phyloP scores from a whole-genome alignment of 1,140 invertebrate species.

The Adelges cooleyi region DNA sequence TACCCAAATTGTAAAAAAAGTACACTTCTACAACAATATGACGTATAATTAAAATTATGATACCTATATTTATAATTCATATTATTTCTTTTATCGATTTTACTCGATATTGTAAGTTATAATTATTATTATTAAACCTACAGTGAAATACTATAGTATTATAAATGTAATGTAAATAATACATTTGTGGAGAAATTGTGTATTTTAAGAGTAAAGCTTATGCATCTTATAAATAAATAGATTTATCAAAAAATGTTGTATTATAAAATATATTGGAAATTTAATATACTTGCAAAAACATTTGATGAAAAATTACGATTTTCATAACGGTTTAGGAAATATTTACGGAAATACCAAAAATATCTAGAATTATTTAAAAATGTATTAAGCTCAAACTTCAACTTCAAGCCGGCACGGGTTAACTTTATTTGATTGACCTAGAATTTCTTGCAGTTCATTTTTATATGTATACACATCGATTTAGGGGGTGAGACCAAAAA shows the following conservation, averaged over 20 bases:
- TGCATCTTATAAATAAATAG: background rate
- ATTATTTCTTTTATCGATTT: background rate
- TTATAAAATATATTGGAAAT: background rate
- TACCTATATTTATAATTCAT: background rate
- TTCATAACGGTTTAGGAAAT: too few relatives aligned
- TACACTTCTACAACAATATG: background rate
- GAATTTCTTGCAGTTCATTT: background rate
- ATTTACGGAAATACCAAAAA: background rate
- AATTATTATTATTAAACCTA: background rate
- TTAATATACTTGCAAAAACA: background rate
- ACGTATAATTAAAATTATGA: background rate
- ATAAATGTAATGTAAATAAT: background rate
- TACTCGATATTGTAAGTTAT: background rate
- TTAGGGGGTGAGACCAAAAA: too few relatives aligned
- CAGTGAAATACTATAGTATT: too few relatives aligned
- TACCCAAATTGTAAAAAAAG: background rate
- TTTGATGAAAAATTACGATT: too few relatives aligned
- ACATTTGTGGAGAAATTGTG: background rate
- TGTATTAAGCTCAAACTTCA: background rate
- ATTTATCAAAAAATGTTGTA: background rate
- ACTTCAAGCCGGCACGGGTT: background rate
- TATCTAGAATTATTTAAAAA: background rate
- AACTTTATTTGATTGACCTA: background rate
- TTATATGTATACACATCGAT: too few relatives aligned
- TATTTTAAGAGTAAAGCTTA: too few relatives aligned